phyloP scores from a whole-genome alignment of 1,140 invertebrate species.

The Orius insidiosus region DNA sequence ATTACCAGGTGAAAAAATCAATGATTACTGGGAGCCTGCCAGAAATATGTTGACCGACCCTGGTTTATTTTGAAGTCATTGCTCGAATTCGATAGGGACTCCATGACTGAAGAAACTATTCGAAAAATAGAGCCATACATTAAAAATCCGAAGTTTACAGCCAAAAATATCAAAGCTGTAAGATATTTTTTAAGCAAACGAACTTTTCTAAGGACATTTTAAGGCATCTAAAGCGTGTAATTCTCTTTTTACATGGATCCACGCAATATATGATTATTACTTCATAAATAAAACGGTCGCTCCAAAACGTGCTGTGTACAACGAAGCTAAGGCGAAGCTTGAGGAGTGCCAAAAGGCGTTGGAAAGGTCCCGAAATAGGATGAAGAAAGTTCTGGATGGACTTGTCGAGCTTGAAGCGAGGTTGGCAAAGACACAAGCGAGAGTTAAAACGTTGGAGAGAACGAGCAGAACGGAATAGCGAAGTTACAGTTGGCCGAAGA shows the following conservation, averaged over 20 bases:
- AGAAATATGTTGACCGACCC: constrained; percentile 52
- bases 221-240: constrained; percentile 60
- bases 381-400: constrained; percentile 26
- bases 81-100: constrained; percentile 62
- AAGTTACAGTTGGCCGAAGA: not conserved
- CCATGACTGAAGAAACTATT: constrained; percentile 52
- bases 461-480: not conserved
- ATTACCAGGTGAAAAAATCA: constrained; percentile 32
- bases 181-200: constrained; percentile 23
- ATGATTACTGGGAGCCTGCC: constrained; percentile 59
- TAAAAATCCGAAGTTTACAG: constrained; percentile 42
- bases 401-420: constrained; percentile 52
- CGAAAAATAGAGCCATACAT: constrained; percentile 51
- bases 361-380: constrained; percentile 36
- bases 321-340: constrained; percentile 39
- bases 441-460: constrained; percentile 52
- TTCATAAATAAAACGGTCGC: constrained; percentile 35
- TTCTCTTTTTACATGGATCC: constrained; percentile 48
- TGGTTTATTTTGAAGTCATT: constrained; percentile 51
- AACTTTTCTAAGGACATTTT: constrained; percentile 1
- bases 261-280: constrained; percentile 51
- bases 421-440: constrained; percentile 69
- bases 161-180: constrained; percentile 37
- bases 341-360: constrained; percentile 40
- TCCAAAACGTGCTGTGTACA: constrained; percentile 40